These are phyloP conservation scores for Pachyramphus minor DNA, from an alignment of 2,113 vertebrate genomes.

Conservation along the genomic window DNA sequence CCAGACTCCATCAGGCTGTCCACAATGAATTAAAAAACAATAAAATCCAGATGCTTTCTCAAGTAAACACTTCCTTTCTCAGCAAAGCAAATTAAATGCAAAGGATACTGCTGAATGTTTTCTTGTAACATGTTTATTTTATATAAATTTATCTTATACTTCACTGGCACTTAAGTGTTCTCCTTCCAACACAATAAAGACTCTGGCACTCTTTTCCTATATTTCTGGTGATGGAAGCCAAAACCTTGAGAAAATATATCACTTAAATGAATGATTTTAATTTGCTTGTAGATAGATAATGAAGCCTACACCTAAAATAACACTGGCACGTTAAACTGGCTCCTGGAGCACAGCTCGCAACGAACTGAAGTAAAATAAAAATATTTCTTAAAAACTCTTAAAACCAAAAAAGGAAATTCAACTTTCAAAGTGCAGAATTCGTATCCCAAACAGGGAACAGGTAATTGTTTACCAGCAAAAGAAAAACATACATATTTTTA, in stretches of 20 bases:
- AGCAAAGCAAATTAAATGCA: not conserved
- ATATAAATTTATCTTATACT: not conserved
- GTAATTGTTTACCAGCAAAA: not conserved
- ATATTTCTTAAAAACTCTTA: not conserved
- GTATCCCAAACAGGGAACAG: not conserved
- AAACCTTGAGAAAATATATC: not conserved
- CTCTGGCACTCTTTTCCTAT: not conserved
- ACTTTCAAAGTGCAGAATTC: not conserved
- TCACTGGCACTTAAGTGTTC: not conserved
- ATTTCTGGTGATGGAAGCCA: not conserved
- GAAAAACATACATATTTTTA: not conserved
- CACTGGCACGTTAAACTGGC: not conserved
- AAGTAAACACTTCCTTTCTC: conserved; percentile 45
- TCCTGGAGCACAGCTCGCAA: not conserved
- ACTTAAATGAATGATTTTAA: not conserved
- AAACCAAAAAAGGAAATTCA: not conserved
- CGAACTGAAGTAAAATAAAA: not conserved
- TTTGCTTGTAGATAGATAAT: conserved; percentile 16
- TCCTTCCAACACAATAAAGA: not conserved
- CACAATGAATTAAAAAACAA: conserved; percentile 34
- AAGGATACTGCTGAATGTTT: not conserved
- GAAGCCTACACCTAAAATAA: not conserved
- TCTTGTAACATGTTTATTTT: not conserved
- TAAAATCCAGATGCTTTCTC: conserved; percentile 52
- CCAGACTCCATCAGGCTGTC: conserved; percentile 46